Base-by-base conservation (phyloP, 1,140 invertebrate species). In the Drosophila tropicalis region DNA sequence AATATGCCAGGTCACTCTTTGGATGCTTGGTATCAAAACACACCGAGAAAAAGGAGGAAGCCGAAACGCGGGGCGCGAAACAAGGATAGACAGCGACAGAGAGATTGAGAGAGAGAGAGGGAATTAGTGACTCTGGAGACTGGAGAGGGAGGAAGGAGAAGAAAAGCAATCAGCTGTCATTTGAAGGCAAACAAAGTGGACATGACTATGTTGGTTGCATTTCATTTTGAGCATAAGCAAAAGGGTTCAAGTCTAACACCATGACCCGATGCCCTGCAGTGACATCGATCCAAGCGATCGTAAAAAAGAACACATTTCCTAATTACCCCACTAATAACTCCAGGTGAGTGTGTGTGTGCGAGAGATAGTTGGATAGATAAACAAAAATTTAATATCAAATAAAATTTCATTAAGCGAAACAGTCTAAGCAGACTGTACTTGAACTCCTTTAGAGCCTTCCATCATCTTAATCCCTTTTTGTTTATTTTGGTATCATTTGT, bases 181-280 rank as follows among this genome's bases (percentile, higher is more conserved):
- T 87, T 87, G 76, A 80, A 89, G 80, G 84, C 83, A 89, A 87
- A 87, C 83, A 87, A 87, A 87, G 83, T 87, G 83, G 84, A 86
- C 83, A 89, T 86, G 83, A 76, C 76, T 78, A 41, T 56, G 72
- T 5, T 39, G 40, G 36, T 62, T 66, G 67, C 47, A 58, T 66
- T 56, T 71, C 41, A 47, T 57, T 75, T 70, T 67, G 62, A 39
- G 44, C 3, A 12, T 4, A 39, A 39, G 36, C 56, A 56, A 70
- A 86, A 69, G 75, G 70, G 65, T 78, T 73, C 70, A 47, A 69
- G 81, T 67, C 69, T 62, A 58, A 67, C 72, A 83, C 66, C 72
- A 76, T 61, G 55, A 65, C 56, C 6, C 36, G 78, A 87, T 86
- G 70, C 84, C 79, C 83, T 87, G 76, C 83, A 71, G 79, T 57